Conservation (phyloP, 2,888 invertebrate species). For the Athalia cordata region DNA sequence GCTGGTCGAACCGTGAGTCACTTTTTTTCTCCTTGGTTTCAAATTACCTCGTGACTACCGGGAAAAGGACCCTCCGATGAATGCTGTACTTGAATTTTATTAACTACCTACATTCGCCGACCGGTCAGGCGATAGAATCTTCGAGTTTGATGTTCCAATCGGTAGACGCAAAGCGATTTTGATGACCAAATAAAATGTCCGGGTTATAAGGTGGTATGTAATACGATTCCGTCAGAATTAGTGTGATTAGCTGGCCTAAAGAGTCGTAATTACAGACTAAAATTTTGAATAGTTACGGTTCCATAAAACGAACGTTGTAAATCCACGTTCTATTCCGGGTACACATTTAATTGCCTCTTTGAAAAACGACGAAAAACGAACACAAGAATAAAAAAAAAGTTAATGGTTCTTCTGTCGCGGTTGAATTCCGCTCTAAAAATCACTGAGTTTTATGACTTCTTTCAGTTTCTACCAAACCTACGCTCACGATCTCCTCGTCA, state of each 20-base stretch:
- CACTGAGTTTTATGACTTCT: not conserved
- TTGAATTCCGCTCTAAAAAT: not conserved
- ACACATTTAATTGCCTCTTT: slow-evolving; percentile 20
- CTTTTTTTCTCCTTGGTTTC: not conserved
- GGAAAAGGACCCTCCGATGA: slow-evolving; percentile 3
- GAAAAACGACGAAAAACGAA: not conserved
- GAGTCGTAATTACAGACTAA: slow-evolving; percentile 15
- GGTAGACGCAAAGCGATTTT: slow-evolving; percentile 6
- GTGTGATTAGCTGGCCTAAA: slow-evolving; percentile 15
- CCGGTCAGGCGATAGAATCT: slow-evolving; percentile 11
- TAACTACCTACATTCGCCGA: not conserved
- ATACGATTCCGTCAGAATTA: slow-evolving; percentile 3
- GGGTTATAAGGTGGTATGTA: not conserved
- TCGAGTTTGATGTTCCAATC: slow-evolving; percentile 12
- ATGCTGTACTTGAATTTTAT: not conserved
- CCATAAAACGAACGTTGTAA: slow-evolving; percentile 16
- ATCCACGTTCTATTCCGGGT: not conserved
- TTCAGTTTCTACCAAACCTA: not conserved
- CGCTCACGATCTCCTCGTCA: not conserved
- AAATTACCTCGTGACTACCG: not conserved
- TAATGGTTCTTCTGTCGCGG: not conserved
- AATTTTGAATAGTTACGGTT: slow-evolving; percentile 22
- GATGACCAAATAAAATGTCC: slow-evolving; percentile 28
- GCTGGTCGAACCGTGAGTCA: slow-evolving; percentile 19
- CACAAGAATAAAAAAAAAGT: not conserved